Evolutionary conservation across 2,888 invertebrate genomes (phyloP).

Genomic region (Gortyna flavago): DNA sequence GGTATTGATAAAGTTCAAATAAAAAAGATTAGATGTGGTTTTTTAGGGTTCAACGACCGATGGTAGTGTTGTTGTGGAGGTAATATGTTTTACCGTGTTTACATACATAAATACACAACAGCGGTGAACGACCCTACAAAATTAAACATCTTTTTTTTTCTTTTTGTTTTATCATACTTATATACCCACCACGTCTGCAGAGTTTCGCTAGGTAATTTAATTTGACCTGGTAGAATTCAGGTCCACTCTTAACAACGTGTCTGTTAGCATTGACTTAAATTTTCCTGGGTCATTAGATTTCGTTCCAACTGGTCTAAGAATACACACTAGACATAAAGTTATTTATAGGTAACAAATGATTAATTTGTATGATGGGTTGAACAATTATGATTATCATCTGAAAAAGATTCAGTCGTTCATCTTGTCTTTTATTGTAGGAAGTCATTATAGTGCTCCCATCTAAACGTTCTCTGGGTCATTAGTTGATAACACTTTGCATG

Average conservation of each 20-base stretch:
- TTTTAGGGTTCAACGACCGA: background rate
- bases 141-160: background rate
- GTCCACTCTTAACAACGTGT: background rate
- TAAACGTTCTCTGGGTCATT: constrained; percentile 37
- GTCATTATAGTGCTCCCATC: constrained; percentile 17
- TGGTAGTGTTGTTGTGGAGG: background rate
- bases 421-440: constrained; percentile 47
- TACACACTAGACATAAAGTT: background rate
- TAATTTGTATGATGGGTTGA: constrained; percentile 7
- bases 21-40: background rate
- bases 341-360: constrained; percentile 16
- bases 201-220: background rate
- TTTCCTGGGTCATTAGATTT: constrained; percentile 37
- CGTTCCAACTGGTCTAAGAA: constrained; percentile 15
- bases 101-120: background rate
- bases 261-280: background rate
- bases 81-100: background rate
- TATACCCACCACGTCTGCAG: background rate
- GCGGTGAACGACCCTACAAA: background rate
- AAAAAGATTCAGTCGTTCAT: constrained; percentile 23
- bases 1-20: background rate
- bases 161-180: background rate
- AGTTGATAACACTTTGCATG: constrained; percentile 20
- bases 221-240: background rate
- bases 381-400: constrained; percentile 27